A percentile compares a stretch with the other conserved stretches of the same genome.
phyloP scores from a whole-genome alignment of 2,888 invertebrate genomes.

The Drosophila setosimentum region DNA sequence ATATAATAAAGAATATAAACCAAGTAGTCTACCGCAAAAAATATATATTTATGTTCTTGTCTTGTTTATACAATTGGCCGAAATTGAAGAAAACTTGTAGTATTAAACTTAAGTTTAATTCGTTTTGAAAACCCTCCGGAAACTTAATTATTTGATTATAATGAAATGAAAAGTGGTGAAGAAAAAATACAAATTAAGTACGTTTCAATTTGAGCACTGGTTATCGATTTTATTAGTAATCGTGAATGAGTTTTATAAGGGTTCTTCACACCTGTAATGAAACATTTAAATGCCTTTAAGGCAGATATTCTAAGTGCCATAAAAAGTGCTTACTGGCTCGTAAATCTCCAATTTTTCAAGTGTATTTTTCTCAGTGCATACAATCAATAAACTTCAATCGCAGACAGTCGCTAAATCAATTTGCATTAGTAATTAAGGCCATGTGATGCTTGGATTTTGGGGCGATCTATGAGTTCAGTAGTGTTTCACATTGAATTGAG shows the following conservation, averaged over 20 bases:
- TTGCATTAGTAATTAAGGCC: conserved; percentile 78
- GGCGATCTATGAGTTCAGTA: conserved; percentile 63
- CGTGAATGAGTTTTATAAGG: not conserved
- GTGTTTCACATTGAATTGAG: conserved; percentile 50
- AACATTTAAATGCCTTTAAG: not conserved
- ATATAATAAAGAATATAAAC: not conserved
- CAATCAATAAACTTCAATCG: conserved; percentile 61
- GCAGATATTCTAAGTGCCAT: not conserved
- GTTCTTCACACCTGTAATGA: not conserved
- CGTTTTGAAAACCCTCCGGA: not conserved
- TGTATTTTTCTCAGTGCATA: conserved; percentile 17
- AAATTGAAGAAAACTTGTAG: not conserved
- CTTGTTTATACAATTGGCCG: not conserved
- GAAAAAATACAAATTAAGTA: not conserved
- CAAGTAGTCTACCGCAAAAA: not conserved
- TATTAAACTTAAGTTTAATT: not conserved
- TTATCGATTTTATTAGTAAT: conserved; percentile 3
- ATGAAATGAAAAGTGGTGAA: not conserved
- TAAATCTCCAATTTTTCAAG: not conserved
- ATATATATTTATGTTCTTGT: not conserved
- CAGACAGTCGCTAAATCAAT: conserved; percentile 65
- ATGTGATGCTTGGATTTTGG: conserved; percentile 48
- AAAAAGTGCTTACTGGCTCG: not conserved
- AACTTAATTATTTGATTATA: not conserved
- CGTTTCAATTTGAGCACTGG: not conserved